A percentile compares a stretch with the other conserved stretches of the same genome.
These are phyloP conservation scores for Lumbricus terrestris DNA, from an alignment of 2,888 invertebrate genomes.

Conservation along the genomic window DNA sequence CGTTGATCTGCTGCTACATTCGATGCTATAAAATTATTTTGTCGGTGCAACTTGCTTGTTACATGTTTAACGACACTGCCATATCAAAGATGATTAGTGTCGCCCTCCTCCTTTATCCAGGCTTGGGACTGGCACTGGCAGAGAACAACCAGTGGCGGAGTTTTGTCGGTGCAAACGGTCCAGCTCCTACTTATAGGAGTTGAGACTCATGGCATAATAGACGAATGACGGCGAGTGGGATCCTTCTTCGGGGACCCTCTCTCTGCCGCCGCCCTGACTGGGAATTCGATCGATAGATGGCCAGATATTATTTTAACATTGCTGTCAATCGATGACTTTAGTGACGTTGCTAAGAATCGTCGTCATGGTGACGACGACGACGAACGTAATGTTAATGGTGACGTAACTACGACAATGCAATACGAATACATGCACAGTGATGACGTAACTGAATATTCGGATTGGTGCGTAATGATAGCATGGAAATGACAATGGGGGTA, in stretches of 20 bases:
- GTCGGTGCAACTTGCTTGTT: no score
- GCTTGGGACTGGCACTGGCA: no score
- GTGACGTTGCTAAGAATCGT: background rate
- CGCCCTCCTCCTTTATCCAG: no score
- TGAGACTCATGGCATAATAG: background rate
- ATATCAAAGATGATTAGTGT: no score
- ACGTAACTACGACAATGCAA: background rate
- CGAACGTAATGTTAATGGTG: background rate
- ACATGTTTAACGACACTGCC: no score
- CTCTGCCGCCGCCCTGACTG: background rate
- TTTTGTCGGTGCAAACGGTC: background rate
- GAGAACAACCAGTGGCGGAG: no score
- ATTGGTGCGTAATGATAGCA: background rate
- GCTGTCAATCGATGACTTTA: background rate
- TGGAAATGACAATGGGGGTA: background rate
- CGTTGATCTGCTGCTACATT: background rate
- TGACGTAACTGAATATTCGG: background rate
- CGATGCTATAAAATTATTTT: no score
- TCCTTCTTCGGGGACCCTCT: background rate
- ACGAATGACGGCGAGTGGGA: background rate
- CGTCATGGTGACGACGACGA: background rate
- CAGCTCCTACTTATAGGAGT: background rate
- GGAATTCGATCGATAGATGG: background rate
- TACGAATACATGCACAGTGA: background rate
- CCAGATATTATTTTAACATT: background rate